Base-by-base conservation (phyloP, 1,140 invertebrate species). In the Zaprionus capensis region DNA sequence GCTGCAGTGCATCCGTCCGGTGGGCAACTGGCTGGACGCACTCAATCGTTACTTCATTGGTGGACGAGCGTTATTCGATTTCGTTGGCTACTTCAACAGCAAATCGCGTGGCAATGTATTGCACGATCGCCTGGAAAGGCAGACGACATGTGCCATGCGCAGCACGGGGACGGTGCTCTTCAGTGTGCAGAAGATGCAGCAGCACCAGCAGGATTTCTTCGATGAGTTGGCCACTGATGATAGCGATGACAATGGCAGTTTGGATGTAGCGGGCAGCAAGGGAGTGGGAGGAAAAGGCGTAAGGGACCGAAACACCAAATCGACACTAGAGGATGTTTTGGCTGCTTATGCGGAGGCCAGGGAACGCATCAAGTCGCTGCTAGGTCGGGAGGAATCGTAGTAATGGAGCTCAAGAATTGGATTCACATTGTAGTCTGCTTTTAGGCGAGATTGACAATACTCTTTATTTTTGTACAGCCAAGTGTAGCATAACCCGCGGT, bases 31-130 rank as follows among this genome's bases (percentile, higher is more conserved):
- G 77, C 41, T 82, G 56, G 91, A 92, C 15, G 61, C 75, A 0
- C 51, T 92, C n/a, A 80, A 91, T 74, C 80, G 92, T 3, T 91
- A 88, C 57, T 91, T 93, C 12, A 87, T 93, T 17, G 92, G 92
- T 14, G 92, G 92, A 1, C 88, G 92, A 0, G 55, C 70, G 22
- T 63, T 80, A 15, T 93, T 93, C 57, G 86, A 93, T 58, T 91
- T 82, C 57, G 76, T 84, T 4, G 49, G 71, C 14, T 93, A 82
- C 41, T 87, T 88, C 46, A 71, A 73, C 41, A 38, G 26, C 24
- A 46, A 24, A 6, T 56, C 9, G 4, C 4, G 6, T 1, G 57
- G 4, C 0, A 22, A 17, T 4, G 12, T 24, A 4, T 2, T 91
- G 11, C 70, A 84, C 46, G 68, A 22, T 34, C 82, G 87, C 17